Conservation (phyloP, 2,797 vertebrate genomes). For the Pagetopsis macropterus region DNA sequence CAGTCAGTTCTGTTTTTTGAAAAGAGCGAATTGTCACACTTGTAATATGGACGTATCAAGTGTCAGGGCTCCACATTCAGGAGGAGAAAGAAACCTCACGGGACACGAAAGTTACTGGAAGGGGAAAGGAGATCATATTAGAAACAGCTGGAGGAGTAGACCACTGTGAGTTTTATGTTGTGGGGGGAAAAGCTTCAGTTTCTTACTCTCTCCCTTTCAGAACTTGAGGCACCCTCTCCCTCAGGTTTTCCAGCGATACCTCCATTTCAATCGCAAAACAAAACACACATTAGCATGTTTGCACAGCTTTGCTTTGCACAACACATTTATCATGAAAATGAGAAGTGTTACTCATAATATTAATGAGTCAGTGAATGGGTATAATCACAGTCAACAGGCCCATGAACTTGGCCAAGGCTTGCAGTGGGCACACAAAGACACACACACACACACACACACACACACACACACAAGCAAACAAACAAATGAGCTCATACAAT, state of each 20-base stretch:
- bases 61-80: conserved; percentile 28
- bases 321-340: conserved; percentile 49
- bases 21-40: conserved; percentile 49
- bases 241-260: conserved; percentile 55
- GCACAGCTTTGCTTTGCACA: conserved; percentile 39
- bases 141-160: conserved; percentile 26
- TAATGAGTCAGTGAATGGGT: conserved; percentile 30
- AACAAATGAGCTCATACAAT: conserved; percentile 61
- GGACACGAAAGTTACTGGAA: conserved; percentile 29
- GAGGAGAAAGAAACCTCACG: conserved; percentile 20
- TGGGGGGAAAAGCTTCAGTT: not conserved
- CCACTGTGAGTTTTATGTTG: conserved; percentile 6
- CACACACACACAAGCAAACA: conserved; percentile 60
- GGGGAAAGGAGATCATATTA: conserved; percentile 29
- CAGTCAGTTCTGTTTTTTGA: conserved; percentile 48
- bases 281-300: conserved; percentile 46
- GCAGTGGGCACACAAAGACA: conserved; percentile 53
- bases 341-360: conserved; percentile 15
- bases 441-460: conserved; percentile 46
- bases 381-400: conserved; percentile 33
- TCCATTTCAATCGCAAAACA: conserved; percentile 48
- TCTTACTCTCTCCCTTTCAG: conserved; percentile 50
- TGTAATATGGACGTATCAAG: conserved; percentile 40
- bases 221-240: conserved; percentile 45
- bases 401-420: conserved; percentile 44